phyloP scores from a whole-genome alignment of 2,797 vertebrate genomes.

The Cuniculus paca region DNA sequence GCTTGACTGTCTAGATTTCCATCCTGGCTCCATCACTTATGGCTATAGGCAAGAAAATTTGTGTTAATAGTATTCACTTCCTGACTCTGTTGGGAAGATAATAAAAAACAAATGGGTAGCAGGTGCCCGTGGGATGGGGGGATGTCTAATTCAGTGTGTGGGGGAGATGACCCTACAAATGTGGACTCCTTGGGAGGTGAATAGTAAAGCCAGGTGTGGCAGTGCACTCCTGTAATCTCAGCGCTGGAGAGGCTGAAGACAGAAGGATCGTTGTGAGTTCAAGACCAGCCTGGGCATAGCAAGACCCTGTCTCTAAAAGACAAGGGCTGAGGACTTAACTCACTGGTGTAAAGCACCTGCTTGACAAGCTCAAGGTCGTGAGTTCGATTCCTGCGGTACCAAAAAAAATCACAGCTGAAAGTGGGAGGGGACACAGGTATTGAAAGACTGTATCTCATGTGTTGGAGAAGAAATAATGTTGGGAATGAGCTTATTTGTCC shows the following conservation, averaged over 20 bases:
- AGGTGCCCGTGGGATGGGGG: not conserved
- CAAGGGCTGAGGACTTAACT: no score
- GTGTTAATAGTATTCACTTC: not conserved
- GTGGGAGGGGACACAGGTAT: no score
- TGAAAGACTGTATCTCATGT: not conserved
- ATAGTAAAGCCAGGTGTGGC: no score
- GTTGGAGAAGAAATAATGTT: not conserved
- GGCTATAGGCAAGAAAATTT: not conserved
- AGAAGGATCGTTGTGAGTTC: no score
- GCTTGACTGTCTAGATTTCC: not conserved
- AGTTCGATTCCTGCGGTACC: no score
- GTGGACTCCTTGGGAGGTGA: not conserved
- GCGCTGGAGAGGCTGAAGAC: no score
- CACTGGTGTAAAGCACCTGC: no score
- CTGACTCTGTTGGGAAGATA: not conserved
- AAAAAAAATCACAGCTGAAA: not conserved
- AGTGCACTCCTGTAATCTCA: no score
- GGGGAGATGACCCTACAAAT: not conserved
- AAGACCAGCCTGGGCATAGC: no score
- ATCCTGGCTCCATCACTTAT: not conserved
- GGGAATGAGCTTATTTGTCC: not conserved
- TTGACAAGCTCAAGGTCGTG: no score
- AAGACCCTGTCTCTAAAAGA: no score
- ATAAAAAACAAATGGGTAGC: not conserved
- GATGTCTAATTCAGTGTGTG: not conserved